phyloP scores from a whole-genome alignment of 2,797 vertebrate genomes.

The Taeniopygia guttata region DNA sequence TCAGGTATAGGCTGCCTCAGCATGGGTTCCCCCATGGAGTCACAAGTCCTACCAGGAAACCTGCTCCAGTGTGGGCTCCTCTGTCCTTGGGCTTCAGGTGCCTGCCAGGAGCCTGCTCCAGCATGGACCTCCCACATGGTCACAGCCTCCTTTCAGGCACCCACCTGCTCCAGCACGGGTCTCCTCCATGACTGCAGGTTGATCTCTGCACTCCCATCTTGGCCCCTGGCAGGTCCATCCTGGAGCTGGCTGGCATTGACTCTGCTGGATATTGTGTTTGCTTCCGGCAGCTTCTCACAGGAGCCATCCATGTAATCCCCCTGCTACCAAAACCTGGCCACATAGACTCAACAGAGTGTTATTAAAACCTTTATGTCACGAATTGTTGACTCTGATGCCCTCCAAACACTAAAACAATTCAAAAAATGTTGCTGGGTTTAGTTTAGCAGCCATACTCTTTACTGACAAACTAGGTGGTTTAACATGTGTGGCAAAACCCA shows the following conservation, averaged over 20 bases:
- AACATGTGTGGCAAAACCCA: not conserved
- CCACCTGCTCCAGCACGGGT: not conserved
- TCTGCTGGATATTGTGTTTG: not conserved
- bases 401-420: not conserved
- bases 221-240: no score
- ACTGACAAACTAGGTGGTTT: not conserved
- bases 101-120: not conserved
- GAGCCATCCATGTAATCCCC: not conserved
- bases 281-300: not conserved
- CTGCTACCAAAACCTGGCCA: not conserved
- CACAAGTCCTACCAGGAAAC: not conserved
- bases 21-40: rapidly evolving
- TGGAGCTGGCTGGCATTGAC: not conserved
- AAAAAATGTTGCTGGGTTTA: not conserved
- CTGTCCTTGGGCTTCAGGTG: not conserved
- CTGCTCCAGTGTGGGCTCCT: not conserved
- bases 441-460: not conserved
- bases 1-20: not conserved
- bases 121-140: not conserved
- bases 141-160: not conserved
- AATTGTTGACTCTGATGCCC: not conserved
- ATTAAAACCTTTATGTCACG: not conserved
- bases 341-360: not conserved
- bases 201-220: not conserved
- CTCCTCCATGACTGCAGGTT: not conserved